Evolutionary conservation across 2,797 vertebrate genomes (phyloP), one percentile per base, ranked within the genome.

Genomic region (Chiloscyllium punctatum): DNA sequence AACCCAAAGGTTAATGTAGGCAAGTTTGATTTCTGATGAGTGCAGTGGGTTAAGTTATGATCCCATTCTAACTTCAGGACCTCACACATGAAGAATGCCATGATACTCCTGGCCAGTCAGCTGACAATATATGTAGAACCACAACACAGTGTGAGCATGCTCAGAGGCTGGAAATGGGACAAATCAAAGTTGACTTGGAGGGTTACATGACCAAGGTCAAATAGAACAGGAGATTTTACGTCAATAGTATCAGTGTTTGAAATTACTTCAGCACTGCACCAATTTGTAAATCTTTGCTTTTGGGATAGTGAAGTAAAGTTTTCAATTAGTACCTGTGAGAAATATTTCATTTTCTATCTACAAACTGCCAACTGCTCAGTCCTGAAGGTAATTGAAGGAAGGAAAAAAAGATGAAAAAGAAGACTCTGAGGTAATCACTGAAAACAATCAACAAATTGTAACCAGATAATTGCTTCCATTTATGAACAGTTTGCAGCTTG

Each of bases 361-460:
- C 21, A 69, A 68, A 69, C n/a, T 68, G 18, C 16, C 62, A 92
- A 68, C 62, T 92, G 21, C 23, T 42, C 62, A 6, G 21, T 25
- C 90, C 90, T 92, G 66, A 91, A 91, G 53, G 87, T n/a, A 91
- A 66, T n/a, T 66, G 57, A 68, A 91, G 18, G 66, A 92, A 69
- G 57, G n/a, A 33, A 69, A 37, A 92, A 92, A 68, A 37, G n/a
- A n/a, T 95, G 68, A 74, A 72, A 94, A 94, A 94, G 53, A 94
- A 0, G 69, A 3, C 94, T 72, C 69, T 51, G 94, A 94, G 69
- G 42, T 72, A 94, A 74, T 94, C 94, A 72, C 71, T 77, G 92
- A 95, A 95, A 74, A 72, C 74, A 95, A 95, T 95, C 94, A 95
- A 74, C 94, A 51, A 74, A 72, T 95, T 95, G 94, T 95, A 42